phyloP scores from a whole-genome alignment of 2,113 vertebrate genomes.

The Telmatochromis bifrenatus region DNA sequence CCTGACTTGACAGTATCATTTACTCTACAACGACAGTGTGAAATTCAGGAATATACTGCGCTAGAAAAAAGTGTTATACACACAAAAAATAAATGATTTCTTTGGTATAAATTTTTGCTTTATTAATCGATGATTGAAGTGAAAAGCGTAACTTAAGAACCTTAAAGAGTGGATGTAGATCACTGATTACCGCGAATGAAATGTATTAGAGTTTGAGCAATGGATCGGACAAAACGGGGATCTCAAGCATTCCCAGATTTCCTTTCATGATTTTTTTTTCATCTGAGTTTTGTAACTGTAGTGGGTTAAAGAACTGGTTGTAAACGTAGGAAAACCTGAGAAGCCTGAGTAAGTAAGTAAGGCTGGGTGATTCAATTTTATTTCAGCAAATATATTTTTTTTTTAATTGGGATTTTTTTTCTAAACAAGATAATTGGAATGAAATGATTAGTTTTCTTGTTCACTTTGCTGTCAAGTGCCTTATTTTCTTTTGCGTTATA shows the following conservation, averaged over 20 bases:
- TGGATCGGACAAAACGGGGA: background rate
- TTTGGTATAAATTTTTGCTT: background rate
- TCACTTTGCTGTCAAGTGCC: background rate
- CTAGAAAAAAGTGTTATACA: background rate
- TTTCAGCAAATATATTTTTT: background rate
- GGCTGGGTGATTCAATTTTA: background rate
- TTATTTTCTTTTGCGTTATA: background rate
- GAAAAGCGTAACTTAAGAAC: background rate
- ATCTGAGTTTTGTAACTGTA: background rate
- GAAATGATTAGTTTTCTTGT: background rate
- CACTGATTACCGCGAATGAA: background rate
- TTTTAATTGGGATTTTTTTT: background rate
- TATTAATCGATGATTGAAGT: background rate
- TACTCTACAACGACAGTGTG: background rate
- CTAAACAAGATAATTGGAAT: background rate
- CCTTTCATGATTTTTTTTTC: background rate
- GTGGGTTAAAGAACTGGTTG: background rate
- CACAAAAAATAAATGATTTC: background rate
- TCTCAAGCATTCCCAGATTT: background rate
- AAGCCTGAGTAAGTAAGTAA: background rate
- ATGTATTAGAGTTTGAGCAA: background rate
- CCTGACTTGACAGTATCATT: background rate
- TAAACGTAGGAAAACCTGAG: background rate
- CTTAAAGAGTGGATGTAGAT: background rate
- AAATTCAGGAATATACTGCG: background rate